Evolutionary conservation across 2,113 vertebrate species (phyloP).

Genomic region (Blennius ocellaris): DNA sequence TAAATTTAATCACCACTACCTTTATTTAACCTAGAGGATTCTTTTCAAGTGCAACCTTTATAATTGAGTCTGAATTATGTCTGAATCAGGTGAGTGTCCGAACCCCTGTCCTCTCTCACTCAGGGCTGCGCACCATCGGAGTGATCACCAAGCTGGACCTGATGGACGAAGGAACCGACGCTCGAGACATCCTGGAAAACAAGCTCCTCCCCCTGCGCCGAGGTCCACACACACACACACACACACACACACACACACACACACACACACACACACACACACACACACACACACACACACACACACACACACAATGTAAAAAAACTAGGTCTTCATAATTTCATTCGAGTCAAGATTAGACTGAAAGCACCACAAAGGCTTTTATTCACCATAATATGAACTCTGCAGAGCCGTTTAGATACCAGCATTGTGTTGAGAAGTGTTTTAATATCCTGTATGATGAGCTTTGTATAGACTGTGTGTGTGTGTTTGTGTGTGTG

Average conservation of each 20-base stretch:
- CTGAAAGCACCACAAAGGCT: too few species aligned
- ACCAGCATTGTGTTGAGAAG: too few species aligned
- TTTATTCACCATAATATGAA: too few species aligned
- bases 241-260: neutral
- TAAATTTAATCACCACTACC: constrained; percentile 12
- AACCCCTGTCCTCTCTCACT: constrained; percentile 1
- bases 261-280: neutral
- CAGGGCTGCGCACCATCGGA: constrained; percentile 93
- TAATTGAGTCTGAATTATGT: neutral
- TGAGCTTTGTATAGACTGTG: too few species aligned
- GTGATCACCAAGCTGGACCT: constrained; percentile 98
- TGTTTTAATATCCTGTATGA: too few species aligned
- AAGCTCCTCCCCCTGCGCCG: constrained; percentile 93
- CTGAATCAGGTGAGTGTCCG: neutral
- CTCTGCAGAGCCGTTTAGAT: too few species aligned
- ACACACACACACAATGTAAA: constrained; percentile 8
- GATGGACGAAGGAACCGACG: constrained; percentile 97
- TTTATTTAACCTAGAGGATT: constrained; percentile 1
- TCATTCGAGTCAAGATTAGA: too few species aligned
- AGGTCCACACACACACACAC: constrained; percentile 77
- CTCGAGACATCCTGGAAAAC: constrained; percentile 94
- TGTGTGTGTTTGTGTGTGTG: too few species aligned
- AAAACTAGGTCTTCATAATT: too few species aligned
- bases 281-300: neutral
- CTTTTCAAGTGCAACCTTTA: neutral